Base-by-base conservation (phyloP, 2,113 vertebrate genomes). In the Plecturocebus donacophilus region DNA sequence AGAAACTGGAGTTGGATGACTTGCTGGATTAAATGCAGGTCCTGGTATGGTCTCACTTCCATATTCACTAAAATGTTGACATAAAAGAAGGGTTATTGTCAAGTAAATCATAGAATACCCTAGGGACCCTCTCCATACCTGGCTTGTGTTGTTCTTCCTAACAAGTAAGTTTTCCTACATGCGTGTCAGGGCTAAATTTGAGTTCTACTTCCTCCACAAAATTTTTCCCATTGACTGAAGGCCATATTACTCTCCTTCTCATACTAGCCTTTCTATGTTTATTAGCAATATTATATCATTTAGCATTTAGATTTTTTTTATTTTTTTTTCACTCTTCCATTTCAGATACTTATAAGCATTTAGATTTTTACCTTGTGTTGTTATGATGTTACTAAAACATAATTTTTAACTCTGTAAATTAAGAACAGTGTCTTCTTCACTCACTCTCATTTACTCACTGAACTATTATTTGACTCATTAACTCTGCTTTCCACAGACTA, bases 21-120 rank as follows among this genome's bases (percentile, higher is more conserved):
- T 98, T 87, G 96, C 7, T 93, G 99, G 98, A 95, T 98, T 98
- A 96, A 98, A 99, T 0, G 98, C 97, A 97, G 99, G 98, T 97
- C 98, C 98, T 96, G 99, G 99, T 98, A 99, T 98, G 20, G 98
- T 98, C 95, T 99, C 99, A 47, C 99, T 99, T 95, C 99, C 98
- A 16, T 99, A 99, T 86, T 99, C 99, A 98, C 99, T 99, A 98
- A 93, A 99, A 98, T 82, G n/a, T 95, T 92, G 87, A 95, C 61
- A 97, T 32, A 89, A 96, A 97, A 93, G 27, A 96, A 93, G 30
- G 16, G 76, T 93, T 90, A 97, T 23, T 70, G 87, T 79, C 81
- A 97, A 84, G 11, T 38, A 94, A 73, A 93, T 95, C 45, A 90
- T 8, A 76, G 14, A 94, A 54, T 64, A 89, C 19, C 35, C 25